phyloP scores from a whole-genome alignment of 2,888 invertebrate species.

The Prosopocoilus inquinatus region DNA sequence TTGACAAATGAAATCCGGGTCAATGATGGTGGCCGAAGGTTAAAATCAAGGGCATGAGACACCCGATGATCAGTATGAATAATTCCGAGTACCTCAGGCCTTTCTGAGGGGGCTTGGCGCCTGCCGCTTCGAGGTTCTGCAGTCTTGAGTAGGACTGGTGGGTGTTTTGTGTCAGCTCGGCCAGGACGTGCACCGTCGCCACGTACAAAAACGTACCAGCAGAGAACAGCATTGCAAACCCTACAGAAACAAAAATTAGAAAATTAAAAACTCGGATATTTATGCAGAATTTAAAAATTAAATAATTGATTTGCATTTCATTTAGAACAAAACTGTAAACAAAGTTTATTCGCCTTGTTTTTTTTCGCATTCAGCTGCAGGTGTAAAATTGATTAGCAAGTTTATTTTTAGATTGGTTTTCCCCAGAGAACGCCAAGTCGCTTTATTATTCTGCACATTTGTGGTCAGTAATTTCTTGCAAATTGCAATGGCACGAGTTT shows the following conservation, averaged over 20 bases:
- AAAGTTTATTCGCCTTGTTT: too few relatives aligned
- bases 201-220: constrained; percentile 99
- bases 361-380: too few relatives aligned
- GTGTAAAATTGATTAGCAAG: too few relatives aligned
- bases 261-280: background rate
- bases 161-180: constrained; percentile 76
- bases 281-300: background rate
- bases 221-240: constrained; percentile 96
- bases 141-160: constrained; percentile 46
- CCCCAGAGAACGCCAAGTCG: background rate
- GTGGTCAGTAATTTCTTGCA: background rate
- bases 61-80: constrained; percentile 79
- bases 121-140: constrained; percentile 42
- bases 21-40: constrained; percentile 86
- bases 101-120: constrained; percentile 25
- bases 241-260: constrained; percentile 44
- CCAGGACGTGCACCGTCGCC: constrained; percentile 96
- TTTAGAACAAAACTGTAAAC: background rate
- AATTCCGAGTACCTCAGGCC: constrained; percentile 78
- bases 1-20: background rate
- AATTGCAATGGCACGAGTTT: background rate
- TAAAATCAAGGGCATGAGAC: constrained; percentile 83
- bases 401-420: too few relatives aligned
- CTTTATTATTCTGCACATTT: background rate
- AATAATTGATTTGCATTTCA: background rate